These are phyloP conservation scores for Lingula anatina DNA, from an alignment of 2,888 invertebrate genomes.

Conservation along the genomic window DNA sequence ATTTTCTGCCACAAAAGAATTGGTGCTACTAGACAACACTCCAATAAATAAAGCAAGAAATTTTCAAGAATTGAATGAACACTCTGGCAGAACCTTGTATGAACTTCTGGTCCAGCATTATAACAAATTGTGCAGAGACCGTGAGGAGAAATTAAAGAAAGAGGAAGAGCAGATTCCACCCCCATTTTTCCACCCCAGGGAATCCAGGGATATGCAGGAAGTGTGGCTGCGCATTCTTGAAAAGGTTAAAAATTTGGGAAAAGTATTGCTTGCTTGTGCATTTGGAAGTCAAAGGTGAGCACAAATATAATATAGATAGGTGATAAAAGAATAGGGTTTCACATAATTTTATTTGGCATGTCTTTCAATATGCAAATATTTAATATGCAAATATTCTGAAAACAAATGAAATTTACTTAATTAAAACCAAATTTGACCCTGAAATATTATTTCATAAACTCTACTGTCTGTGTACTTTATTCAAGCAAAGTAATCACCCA, in stretches of 20 bases:
- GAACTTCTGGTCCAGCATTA: constrained; percentile 18
- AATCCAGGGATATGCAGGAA: not conserved
- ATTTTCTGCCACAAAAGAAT: constrained; percentile 20
- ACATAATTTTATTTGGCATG: not conserved
- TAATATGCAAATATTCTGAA: not conserved
- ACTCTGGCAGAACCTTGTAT: constrained; percentile 23
- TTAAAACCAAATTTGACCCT: no score
- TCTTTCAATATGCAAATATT: not conserved
- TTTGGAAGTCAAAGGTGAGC: constrained; percentile 43
- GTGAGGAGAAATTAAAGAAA: constrained; percentile 11
- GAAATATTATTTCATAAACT: no score
- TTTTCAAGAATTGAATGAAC: constrained; percentile 26
- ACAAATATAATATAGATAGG: not conserved
- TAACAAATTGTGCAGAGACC: constrained; percentile 11
- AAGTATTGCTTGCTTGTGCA: constrained; percentile 35
- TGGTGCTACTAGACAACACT: constrained; percentile 13
- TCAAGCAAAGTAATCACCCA: no score
- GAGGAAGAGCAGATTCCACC: constrained; percentile 12
- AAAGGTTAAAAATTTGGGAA: constrained; percentile 31
- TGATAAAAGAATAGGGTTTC: not conserved
- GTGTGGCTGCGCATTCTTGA: constrained; percentile 22
- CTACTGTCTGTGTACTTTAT: no score
- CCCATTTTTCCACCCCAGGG: constrained; percentile 21
- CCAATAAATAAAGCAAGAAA: constrained; percentile 34
- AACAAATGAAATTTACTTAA: no score